These are phyloP conservation scores for Seriola dumerili DNA, from an alignment of 2,113 vertebrate genomes.

Conservation along the genomic window DNA sequence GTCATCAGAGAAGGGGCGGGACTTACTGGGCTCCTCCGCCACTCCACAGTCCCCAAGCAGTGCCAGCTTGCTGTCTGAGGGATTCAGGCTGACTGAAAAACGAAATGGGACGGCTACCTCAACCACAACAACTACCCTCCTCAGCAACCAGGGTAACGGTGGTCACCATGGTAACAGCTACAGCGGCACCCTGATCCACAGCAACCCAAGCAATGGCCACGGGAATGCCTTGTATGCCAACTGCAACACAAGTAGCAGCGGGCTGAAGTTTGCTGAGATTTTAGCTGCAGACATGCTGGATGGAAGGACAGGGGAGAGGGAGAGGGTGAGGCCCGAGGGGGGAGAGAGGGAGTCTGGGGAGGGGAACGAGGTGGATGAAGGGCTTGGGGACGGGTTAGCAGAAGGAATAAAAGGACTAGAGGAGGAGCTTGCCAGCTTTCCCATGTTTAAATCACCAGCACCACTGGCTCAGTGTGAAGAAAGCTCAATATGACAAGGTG, in stretches of 20 bases:
- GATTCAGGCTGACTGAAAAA: conserved; percentile 83
- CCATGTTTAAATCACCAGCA: conserved; percentile 82
- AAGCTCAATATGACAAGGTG: conserved; percentile 86
- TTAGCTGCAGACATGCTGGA: conserved; percentile 71
- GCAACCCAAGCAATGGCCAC: conserved; percentile 67
- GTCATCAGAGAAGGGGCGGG: conserved; percentile 81
- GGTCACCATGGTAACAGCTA: conserved; percentile 66
- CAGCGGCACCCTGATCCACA: conserved; percentile 61
- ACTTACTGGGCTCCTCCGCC: conserved; percentile 85
- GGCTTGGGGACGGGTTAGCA: conserved; percentile 59
- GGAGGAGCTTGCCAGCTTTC: conserved; percentile 74
- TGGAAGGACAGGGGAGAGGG: conserved; percentile 70
- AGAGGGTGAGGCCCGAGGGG: conserved; percentile 45
- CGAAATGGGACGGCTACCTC: conserved; percentile 82
- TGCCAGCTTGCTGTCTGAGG: conserved; percentile 82
- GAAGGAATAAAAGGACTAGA: conserved; percentile 71
- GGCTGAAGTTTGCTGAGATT: conserved; percentile 68
- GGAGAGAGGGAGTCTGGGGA: conserved; percentile 46
- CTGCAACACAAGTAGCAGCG: conserved; percentile 72
- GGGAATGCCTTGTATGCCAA: conserved; percentile 59
- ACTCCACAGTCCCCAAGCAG: conserved; percentile 89
- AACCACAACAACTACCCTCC: conserved; percentile 69
- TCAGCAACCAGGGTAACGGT: conserved; percentile 86
- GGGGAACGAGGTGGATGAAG: conserved; percentile 67
- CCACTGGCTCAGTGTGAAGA: conserved; percentile 90